A percentile compares a stretch with the other conserved stretches of the same genome.
Evolutionary conservation across 2,797 vertebrate species (phyloP).

Genomic region (Ispidina lecontei): DNA sequence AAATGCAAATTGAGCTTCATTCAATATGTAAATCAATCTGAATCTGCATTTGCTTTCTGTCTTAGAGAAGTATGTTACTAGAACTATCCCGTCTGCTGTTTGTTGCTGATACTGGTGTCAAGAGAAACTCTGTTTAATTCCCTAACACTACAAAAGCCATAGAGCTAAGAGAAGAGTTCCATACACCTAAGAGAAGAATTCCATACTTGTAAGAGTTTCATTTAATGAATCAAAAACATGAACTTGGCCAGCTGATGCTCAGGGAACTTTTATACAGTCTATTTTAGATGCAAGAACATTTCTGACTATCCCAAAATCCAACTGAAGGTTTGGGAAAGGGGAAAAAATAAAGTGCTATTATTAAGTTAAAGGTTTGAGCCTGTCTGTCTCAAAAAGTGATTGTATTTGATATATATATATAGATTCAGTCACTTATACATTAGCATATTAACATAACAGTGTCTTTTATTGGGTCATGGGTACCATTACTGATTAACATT

Average conservation of each 20-base stretch:
- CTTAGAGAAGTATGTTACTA: slow-evolving; percentile 21
- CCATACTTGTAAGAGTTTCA: not conserved
- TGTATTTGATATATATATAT: not conserved
- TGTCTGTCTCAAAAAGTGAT: not conserved
- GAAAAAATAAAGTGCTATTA: not conserved
- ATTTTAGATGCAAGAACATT: not conserved
- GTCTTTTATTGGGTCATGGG: not conserved
- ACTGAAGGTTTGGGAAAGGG: not conserved
- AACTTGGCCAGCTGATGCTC: not conserved
- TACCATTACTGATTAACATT: not conserved
- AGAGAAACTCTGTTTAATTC: slow-evolving; percentile 32
- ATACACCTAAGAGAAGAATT: not conserved
- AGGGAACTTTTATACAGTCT: not conserved
- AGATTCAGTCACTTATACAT: not conserved
- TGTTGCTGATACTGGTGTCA: not conserved
- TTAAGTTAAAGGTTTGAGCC: not conserved
- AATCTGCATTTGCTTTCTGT: slow-evolving; percentile 22
- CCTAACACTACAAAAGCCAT: not conserved
- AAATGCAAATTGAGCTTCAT: slow-evolving; percentile 12
- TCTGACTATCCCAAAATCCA: not conserved
- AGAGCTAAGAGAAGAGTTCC: not conserved
- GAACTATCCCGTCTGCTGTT: slow-evolving; percentile 13
- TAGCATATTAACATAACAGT: not conserved
- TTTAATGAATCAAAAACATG: slow-evolving; percentile 1
- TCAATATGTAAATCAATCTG: slow-evolving; percentile 34